Evolutionary conservation across 2,888 invertebrate species (phyloP).

Genomic region (Candidula unifasciata): DNA sequence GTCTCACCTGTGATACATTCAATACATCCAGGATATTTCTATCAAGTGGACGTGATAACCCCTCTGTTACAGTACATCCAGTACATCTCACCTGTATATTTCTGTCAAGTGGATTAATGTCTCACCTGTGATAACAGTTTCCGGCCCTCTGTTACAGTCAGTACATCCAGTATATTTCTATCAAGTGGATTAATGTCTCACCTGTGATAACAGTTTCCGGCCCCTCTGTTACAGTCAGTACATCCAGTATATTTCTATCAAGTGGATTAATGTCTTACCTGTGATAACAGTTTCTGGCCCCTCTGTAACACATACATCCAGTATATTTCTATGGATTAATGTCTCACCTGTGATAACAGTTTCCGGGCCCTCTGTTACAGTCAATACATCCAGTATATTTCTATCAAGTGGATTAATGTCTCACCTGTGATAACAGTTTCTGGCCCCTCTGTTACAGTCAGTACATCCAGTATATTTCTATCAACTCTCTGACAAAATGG

Average conservation of each 20-base stretch:
- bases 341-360: slow-evolving; percentile 38
- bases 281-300: too few relatives aligned
- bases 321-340: neutral
- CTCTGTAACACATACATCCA: too few relatives aligned
- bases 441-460: slow-evolving; percentile 47
- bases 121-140: slow-evolving; percentile 39
- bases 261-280: slow-evolving; percentile 83
- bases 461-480: slow-evolving; percentile 64
- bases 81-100: slow-evolving; percentile 60
- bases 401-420: slow-evolving; percentile 74
- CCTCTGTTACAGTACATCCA: slow-evolving; percentile 82
- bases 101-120: slow-evolving; percentile 11
- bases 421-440: slow-evolving; percentile 39
- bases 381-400: slow-evolving; percentile 66
- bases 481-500: slow-evolving; percentile 92
- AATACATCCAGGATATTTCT: slow-evolving; percentile 64
- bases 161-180: slow-evolving; percentile 64
- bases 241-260: slow-evolving; percentile 62
- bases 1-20: slow-evolving; percentile 87
- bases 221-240: slow-evolving; percentile 53
- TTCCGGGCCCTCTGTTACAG: neutral
- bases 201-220: slow-evolving; percentile 24
- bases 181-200: neutral
- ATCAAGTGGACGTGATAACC: too few relatives aligned
- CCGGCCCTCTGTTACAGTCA: slow-evolving; percentile 46